Evolutionary conservation across 2,797 vertebrate genomes (phyloP).

Genomic region (Anguilla anguilla): DNA sequence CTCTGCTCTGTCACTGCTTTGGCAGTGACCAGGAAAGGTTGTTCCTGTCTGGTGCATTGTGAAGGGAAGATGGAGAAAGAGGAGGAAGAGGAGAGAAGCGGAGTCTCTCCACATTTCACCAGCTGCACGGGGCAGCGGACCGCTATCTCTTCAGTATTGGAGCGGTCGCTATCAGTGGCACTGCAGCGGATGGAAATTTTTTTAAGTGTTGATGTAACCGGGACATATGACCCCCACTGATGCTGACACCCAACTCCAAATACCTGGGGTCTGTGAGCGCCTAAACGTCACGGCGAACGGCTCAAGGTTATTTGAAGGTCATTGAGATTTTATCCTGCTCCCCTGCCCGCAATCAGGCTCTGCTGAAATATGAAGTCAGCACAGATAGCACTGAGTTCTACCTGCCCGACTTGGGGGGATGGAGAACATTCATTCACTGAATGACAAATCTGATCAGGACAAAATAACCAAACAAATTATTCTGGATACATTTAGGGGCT

Average conservation of each 20-base stretch:
- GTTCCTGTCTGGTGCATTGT: too few relatives aligned
- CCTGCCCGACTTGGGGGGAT: too few relatives aligned
- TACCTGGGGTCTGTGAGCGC: neutral
- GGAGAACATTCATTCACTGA: neutral
- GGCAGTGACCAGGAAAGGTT: too few relatives aligned
- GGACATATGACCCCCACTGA: neutral
- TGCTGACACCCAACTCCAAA: neutral
- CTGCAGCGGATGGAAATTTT: too few relatives aligned
- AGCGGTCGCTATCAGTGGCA: too few relatives aligned
- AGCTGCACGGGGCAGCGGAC: too few relatives aligned
- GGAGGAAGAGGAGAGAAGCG: neutral
- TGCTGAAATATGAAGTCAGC: too few relatives aligned
- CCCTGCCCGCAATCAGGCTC: neutral
- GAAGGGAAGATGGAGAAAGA: neutral
- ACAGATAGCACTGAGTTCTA: neutral
- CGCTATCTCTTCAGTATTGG: too few relatives aligned
- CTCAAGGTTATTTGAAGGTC: conserved; percentile 8
- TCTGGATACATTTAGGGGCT: neutral
- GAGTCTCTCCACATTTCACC: too few relatives aligned
- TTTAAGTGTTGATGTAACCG: neutral
- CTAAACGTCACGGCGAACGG: neutral
- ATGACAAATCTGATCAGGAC: neutral
- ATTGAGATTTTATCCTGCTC: neutral
- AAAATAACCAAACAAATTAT: neutral
- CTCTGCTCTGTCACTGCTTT: too few relatives aligned